phyloP scores from a whole-genome alignment of 2,888 invertebrate genomes.

The Acholoe squamosa region DNA sequence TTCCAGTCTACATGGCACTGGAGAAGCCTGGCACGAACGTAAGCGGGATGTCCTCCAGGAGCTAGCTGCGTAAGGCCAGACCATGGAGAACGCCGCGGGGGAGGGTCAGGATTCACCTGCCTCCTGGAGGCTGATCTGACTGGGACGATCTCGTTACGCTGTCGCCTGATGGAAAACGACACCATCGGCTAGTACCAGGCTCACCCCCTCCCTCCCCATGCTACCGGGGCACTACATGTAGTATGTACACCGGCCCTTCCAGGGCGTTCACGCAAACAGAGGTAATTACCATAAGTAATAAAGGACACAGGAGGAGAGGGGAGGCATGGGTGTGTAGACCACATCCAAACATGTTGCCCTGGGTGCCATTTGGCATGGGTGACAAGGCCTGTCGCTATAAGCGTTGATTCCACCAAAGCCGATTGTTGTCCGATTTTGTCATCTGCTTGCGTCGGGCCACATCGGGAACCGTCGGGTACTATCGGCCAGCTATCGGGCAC shows the following conservation, averaged over 20 bases:
- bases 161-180: not conserved
- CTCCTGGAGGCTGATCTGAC: not conserved
- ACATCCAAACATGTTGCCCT: too few species aligned
- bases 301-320: constrained; percentile 13
- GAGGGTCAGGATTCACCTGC: constrained; percentile 15
- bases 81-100: not conserved
- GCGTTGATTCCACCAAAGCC: too few species aligned
- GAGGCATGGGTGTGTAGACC: not conserved
- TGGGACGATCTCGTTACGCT: constrained; percentile 33
- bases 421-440: too few species aligned
- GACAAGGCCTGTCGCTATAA: not conserved
- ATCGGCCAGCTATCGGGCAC: too few species aligned
- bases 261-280: not conserved
- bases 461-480: too few species aligned
- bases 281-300: constrained; percentile 56
- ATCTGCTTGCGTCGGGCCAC: not conserved
- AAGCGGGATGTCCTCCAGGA: constrained; percentile 2
- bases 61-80: constrained; percentile 14
- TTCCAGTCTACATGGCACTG: not conserved
- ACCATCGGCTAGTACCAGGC: constrained; percentile 9
- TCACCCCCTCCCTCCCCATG: not conserved
- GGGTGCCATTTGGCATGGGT: not conserved
- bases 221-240: too few species aligned
- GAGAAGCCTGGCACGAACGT: not conserved
- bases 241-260: not conserved